Percentiles rank a stretch among this genome's conserved stretches.
Conservation (phyloP, 2,113 vertebrate genomes). For the Notiomystis cincta region DNA sequence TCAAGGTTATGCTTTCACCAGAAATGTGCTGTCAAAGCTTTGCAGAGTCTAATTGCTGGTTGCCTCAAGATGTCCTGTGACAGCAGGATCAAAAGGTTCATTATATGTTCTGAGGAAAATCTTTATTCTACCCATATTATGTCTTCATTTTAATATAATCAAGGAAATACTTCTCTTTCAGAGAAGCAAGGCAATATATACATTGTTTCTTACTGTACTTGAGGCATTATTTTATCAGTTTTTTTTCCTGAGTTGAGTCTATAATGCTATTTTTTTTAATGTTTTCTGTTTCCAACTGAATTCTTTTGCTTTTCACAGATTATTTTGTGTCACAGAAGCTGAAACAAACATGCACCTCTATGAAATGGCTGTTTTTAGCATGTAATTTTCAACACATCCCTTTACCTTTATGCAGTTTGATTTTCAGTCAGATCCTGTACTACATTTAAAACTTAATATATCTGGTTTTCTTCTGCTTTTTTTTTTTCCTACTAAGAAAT, state of each 20-base stretch:
- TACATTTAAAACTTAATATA: background rate
- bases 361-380: background rate
- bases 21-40: background rate
- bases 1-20: background rate
- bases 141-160: background rate
- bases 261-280: background rate
- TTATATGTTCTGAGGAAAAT: background rate
- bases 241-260: background rate
- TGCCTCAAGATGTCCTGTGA: background rate
- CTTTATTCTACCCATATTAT: background rate
- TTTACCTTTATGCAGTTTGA: background rate
- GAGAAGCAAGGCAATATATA: background rate
- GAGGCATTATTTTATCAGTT: background rate
- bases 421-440: background rate
- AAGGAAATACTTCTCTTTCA: background rate
- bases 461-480: background rate
- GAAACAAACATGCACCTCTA: background rate
- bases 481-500: background rate
- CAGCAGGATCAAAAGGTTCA: constrained; percentile 29
- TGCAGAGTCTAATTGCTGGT: constrained; percentile 1
- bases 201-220: background rate
- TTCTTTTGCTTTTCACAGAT: background rate
- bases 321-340: background rate
- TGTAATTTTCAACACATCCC: background rate
- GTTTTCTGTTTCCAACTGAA: background rate